Conservation (phyloP, 92 coral and sea anemone species). For the Montipora capitata region DNA sequence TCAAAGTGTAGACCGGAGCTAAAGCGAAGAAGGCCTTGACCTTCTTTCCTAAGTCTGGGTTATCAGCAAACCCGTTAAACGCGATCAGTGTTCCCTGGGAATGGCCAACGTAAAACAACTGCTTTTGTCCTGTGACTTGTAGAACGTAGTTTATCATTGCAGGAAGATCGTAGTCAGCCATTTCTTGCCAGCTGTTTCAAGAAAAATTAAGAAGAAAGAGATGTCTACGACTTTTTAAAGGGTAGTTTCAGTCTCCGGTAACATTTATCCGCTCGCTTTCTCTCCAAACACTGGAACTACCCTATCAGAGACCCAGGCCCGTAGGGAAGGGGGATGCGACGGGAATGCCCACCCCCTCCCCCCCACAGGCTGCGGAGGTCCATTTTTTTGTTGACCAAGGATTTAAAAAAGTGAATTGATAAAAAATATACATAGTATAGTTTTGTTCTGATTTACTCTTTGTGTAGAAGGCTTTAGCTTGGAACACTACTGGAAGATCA, state of each 20-base stretch:
- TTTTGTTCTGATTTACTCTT: too few relatives aligned
- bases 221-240: not conserved
- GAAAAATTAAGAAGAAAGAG: not conserved
- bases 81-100: slow-evolving; percentile 96
- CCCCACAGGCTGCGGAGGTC: too few relatives aligned
- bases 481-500: too few relatives aligned
- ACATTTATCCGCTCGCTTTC: too few relatives aligned
- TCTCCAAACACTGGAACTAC: too few relatives aligned
- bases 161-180: slow-evolving; percentile 86
- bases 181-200: slow-evolving; percentile 84
- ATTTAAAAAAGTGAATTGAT: too few relatives aligned
- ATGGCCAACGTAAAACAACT: slow-evolving; percentile 81
- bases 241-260: not conserved
- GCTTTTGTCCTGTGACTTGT: slow-evolving; percentile 60
- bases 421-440: too few relatives aligned
- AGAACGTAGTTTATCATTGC: slow-evolving; percentile 83
- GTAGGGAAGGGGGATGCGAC: too few relatives aligned
- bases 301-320: too few relatives aligned
- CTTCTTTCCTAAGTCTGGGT: slow-evolving; percentile 77
- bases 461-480: too few relatives aligned
- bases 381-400: too few relatives aligned
- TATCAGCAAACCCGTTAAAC: slow-evolving; percentile 83
- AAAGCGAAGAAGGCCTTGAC: slow-evolving; percentile 86
- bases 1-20: slow-evolving; percentile 87
- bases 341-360: too few relatives aligned